phyloP scores from a whole-genome alignment of 1,140 invertebrate genomes.

The Spodoptera litura region DNA sequence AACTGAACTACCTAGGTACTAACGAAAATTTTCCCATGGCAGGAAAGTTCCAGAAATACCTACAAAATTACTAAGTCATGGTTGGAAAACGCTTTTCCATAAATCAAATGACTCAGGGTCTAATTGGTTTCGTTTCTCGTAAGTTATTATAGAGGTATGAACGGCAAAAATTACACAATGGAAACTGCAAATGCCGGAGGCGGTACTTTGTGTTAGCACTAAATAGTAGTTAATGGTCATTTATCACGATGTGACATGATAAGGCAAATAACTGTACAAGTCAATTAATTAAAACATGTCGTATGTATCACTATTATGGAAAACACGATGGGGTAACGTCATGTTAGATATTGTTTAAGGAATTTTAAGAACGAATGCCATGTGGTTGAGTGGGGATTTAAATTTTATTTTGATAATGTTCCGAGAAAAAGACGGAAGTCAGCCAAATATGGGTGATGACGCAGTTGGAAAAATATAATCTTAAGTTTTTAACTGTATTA shows the following conservation, averaged over 20 bases:
- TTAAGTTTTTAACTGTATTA: too few relatives aligned
- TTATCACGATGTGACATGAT: background rate
- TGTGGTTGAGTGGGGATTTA: too few relatives aligned
- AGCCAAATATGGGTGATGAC: too few relatives aligned
- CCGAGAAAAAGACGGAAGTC: too few relatives aligned
- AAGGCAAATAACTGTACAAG: background rate
- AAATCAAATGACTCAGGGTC: slow-evolving; percentile 10
- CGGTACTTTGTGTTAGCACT: background rate
- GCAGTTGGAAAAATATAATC: too few relatives aligned
- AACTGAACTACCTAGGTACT: too few relatives aligned
- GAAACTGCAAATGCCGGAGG: slow-evolving; percentile 7
- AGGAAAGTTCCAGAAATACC: background rate
- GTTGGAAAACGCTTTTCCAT: slow-evolving; percentile 5
- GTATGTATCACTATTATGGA: background rate
- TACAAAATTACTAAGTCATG: too few relatives aligned
- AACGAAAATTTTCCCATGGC: background rate
- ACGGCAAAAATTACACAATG: slow-evolving; percentile 15
- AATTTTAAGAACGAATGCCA: too few relatives aligned
- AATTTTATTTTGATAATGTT: too few relatives aligned
- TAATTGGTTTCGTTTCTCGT: slow-evolving; percentile 3
- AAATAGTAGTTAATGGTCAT: background rate
- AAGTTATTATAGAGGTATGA: slow-evolving; percentile 14
- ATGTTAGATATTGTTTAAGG: background rate
- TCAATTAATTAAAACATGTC: slow-evolving; percentile 8
- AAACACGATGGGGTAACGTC: slow-evolving; percentile 17